Base-by-base conservation (phyloP, 2,888 invertebrate species). In the Drosophila formosana region DNA sequence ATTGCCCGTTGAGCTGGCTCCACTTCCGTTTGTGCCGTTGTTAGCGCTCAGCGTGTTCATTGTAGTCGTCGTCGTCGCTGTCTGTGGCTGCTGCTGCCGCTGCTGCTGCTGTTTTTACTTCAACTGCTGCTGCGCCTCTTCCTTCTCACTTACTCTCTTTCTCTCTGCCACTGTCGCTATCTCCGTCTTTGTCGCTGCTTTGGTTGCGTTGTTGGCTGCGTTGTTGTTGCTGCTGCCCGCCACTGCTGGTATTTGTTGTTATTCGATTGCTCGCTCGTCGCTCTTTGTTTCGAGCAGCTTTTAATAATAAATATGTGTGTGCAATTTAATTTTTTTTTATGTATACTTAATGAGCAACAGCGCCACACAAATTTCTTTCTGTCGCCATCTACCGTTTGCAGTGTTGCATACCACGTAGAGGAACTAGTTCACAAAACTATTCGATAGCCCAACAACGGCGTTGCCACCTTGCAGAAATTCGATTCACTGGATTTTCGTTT, bases 271-370 rank as follows among this genome's bases (percentile, higher is more conserved):
- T 58, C 66, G 56, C 51, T 69, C 76, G 11, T 37, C n/a, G 37
- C 37, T 70, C 64, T 69, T 73, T 56, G 60, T 66, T 80, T 81
- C 66, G 43, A 63, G 67, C 73, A 71, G 65, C 75, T 69, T 75
- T 77, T 58, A 68, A 78, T 66, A 69, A 68, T 61, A 85, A 83
- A 80, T 88, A 85, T 71, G 72, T 78, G 72, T 78, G 72, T 80
- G 83, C 64, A 85, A 82, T 72, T 77, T 88, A 82, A 75, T 79
- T 87, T 85, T 82, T 66, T 82, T 83, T 86, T 83, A 86, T 83
- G 83, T 83, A 83, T 83, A 82, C 82, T 83, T 86, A 80, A 78
- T 77, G 77, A 78, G 80, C 78, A 80, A 78, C 80, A 78, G 80
- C 80, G 77, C 71, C 57, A 76, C 75, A 75, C 69, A 79, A 75